Evolutionary conservation across 2,113 vertebrate genomes (phyloP).

Genomic region (Alligator mississippiensis): DNA sequence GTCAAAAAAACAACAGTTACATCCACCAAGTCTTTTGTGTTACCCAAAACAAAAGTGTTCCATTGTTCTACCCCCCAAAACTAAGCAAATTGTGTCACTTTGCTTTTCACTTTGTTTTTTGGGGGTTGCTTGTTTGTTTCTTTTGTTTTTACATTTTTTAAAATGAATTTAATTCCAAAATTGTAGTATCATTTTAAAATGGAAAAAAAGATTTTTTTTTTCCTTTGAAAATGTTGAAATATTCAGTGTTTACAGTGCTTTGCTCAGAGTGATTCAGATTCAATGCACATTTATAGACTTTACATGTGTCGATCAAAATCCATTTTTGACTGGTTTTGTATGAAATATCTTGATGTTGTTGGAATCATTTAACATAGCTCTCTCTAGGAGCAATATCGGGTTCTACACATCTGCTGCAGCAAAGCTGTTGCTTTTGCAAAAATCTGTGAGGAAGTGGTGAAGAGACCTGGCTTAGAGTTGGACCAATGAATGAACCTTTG

Average conservation of each 20-base stretch:
- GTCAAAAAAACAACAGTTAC: no score
- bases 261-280: no score
- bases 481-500: neutral
- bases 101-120: neutral
- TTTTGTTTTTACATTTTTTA: neutral
- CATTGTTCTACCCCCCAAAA: no score
- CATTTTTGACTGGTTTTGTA: neutral
- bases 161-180: neutral
- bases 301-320: no score
- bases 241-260: no score
- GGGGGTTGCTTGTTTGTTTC: neutral
- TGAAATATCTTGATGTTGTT: neutral
- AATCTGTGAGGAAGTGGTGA: no score
- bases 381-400: rapidly evolving
- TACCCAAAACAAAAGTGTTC: no score
- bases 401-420: rapidly evolving
- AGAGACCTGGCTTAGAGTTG: neutral
- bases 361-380: neutral
- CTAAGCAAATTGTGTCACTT: no score
- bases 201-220: neutral
- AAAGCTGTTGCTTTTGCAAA: neutral
- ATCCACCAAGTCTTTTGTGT: no score
- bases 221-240: neutral
- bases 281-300: no score
- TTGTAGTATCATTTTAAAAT: neutral